Conservation (phyloP, 1,140 invertebrate species). For the Heliconius himera region DNA sequence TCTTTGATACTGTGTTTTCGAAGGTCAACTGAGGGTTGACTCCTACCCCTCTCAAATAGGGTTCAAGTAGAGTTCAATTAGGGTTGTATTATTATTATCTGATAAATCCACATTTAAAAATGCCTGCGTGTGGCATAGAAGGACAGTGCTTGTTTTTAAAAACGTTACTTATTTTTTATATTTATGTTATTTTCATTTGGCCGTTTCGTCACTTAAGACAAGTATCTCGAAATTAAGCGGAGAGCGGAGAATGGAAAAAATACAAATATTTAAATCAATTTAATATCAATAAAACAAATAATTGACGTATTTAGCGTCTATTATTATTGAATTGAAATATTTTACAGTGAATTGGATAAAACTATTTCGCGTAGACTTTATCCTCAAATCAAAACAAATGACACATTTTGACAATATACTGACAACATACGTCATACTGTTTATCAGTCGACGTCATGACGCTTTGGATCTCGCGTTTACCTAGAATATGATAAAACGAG, state of each 20-base stretch:
- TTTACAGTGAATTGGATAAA: background rate
- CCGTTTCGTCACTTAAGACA: background rate
- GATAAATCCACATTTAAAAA: too few species aligned
- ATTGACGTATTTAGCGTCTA: background rate
- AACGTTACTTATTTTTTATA: too few species aligned
- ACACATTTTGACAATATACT: background rate
- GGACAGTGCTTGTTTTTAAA: too few species aligned
- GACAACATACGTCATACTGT: background rate
- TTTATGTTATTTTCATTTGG: background rate
- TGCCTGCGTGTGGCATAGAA: too few species aligned
- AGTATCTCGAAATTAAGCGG: too few species aligned
- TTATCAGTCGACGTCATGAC: background rate
- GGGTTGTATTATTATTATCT: too few species aligned
- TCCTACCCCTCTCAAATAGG: too few species aligned
- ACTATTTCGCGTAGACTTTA: background rate
- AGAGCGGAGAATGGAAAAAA: too few species aligned
- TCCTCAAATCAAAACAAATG: constrained; percentile 4
- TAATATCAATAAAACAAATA: background rate
- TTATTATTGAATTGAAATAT: background rate
- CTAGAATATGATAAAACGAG: background rate
- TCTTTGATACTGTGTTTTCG: too few species aligned
- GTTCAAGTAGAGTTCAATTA: too few species aligned
- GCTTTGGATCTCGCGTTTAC: background rate
- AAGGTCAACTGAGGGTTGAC: too few species aligned
- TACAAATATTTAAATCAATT: too few species aligned